These are phyloP conservation scores for Perca flavescens DNA, from an alignment of 2,113 vertebrate genomes.

Conservation along the genomic window DNA sequence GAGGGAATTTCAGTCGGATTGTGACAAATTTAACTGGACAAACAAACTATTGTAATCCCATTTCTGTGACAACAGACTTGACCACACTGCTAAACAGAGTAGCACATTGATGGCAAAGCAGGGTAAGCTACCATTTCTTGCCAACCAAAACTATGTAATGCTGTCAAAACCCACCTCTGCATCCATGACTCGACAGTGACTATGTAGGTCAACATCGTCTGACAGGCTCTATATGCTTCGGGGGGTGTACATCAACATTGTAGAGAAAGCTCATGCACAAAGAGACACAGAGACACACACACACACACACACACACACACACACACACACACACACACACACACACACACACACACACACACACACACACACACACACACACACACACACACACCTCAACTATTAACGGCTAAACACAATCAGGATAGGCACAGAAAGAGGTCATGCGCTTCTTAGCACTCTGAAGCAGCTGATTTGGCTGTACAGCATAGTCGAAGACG, in stretches of 20 bases:
- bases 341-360: neutral
- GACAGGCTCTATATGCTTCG: conserved; percentile 57
- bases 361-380: neutral
- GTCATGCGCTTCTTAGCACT: conserved; percentile 5
- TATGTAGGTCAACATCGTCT: conserved; percentile 60
- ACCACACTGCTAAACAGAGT: neutral
- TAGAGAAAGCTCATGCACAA: conserved; percentile 16
- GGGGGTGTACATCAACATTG: conserved; percentile 34
- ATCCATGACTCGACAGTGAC: conserved; percentile 54
- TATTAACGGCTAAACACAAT: conserved; percentile 28
- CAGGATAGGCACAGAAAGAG: conserved; percentile 27
- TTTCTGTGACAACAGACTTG: conserved; percentile 20
- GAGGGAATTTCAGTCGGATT: neutral
- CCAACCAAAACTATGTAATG: conserved; percentile 27
- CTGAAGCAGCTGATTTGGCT: conserved; percentile 6
- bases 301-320: too few relatives aligned
- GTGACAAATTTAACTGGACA: neutral
- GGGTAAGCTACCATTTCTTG: conserved; percentile 20
- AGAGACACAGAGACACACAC: conserved; percentile 3
- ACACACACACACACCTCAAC: conserved; percentile 14
- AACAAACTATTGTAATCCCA: neutral
- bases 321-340: neutral
- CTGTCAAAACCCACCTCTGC: conserved; percentile 55
- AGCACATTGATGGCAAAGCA: conserved; percentile 10
- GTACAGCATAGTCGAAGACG: neutral